phyloP scores from a whole-genome alignment of 2,113 vertebrate species.

The Perccottus glenii region DNA sequence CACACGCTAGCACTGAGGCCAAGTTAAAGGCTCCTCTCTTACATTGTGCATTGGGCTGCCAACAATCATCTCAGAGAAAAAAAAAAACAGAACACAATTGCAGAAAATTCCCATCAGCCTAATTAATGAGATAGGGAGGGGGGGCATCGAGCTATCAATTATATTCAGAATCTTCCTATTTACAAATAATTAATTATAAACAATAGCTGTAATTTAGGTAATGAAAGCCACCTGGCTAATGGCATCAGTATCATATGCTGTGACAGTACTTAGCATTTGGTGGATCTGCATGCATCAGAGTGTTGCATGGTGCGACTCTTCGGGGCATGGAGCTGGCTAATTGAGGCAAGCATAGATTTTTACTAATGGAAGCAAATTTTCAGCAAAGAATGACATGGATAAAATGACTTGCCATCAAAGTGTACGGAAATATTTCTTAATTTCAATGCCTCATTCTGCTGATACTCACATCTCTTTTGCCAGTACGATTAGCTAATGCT shows the following conservation, averaged over 20 bases:
- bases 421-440: not conserved
- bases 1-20: no score
- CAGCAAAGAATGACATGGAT: conserved; percentile 23
- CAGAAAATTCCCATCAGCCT: conserved; percentile 57
- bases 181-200: conserved; percentile 97
- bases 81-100: conserved; percentile 11
- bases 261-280: conserved; percentile 89
- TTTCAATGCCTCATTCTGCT: conserved; percentile 11
- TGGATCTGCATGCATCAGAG: conserved; percentile 82
- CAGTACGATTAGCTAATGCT: not conserved
- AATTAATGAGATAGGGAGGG: conserved; percentile 64
- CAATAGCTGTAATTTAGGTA: conserved; percentile 93
- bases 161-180: conserved; percentile 91
- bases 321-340: conserved; percentile 78
- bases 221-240: conserved; percentile 92
- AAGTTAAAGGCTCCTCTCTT: conserved; percentile 17
- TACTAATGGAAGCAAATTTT: conserved; percentile 69
- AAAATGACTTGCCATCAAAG: conserved; percentile 19
- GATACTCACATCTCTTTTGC: not conserved
- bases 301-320: conserved; percentile 79
- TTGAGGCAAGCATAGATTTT: conserved; percentile 70
- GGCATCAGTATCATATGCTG: conserved; percentile 92
- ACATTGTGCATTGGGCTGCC: conserved; percentile 7
- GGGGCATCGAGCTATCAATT: conserved; percentile 88
- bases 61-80: conserved; percentile 16